These are phyloP conservation scores for Rapana venosa DNA, from an alignment of 2,888 invertebrate genomes.

Conservation along the genomic window DNA sequence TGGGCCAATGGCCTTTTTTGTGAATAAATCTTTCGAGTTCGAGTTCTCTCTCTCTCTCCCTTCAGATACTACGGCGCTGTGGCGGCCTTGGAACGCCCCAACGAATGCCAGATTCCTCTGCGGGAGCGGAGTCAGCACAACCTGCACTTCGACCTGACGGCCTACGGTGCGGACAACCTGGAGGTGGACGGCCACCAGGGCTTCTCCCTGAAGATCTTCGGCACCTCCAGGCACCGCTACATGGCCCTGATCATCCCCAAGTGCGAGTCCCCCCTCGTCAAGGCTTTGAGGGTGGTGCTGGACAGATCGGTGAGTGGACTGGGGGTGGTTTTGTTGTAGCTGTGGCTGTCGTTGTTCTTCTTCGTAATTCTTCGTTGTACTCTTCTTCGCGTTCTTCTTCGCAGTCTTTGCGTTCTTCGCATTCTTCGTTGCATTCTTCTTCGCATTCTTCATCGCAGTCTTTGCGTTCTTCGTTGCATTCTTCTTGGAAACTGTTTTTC, in stretches of 20 bases:
- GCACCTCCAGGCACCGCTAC: conserved; percentile 70
- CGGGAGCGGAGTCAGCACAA: conserved; percentile 59
- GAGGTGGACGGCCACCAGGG: conserved; percentile 56
- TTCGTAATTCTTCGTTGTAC: too few species aligned
- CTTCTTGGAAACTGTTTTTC: too few species aligned
- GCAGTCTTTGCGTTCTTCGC: too few species aligned
- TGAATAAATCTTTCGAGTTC: too few species aligned
- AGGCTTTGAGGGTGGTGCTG: conserved; percentile 70
- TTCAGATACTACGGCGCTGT: conserved; percentile 69
- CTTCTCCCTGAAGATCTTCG: conserved; percentile 69
- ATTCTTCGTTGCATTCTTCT: too few species aligned
- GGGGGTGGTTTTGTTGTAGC: too few species aligned
- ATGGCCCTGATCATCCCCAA: conserved; percentile 72
- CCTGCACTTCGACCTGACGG: conserved; percentile 66
- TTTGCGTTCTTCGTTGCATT: too few species aligned
- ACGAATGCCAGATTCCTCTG: conserved; percentile 62
- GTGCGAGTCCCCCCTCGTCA: conserved; percentile 72
- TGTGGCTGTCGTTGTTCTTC: too few species aligned
- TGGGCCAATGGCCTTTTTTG: too few species aligned
- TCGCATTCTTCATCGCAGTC: too few species aligned
- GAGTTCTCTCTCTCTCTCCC: too few species aligned
- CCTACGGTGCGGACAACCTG: conserved; percentile 55
- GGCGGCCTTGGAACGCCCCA: conserved; percentile 69
- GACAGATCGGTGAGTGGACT: conserved; percentile 73
- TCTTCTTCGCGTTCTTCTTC: too few species aligned